Conservation (phyloP, 2,797 vertebrate genomes). For the Thalassophryne amazonica region DNA sequence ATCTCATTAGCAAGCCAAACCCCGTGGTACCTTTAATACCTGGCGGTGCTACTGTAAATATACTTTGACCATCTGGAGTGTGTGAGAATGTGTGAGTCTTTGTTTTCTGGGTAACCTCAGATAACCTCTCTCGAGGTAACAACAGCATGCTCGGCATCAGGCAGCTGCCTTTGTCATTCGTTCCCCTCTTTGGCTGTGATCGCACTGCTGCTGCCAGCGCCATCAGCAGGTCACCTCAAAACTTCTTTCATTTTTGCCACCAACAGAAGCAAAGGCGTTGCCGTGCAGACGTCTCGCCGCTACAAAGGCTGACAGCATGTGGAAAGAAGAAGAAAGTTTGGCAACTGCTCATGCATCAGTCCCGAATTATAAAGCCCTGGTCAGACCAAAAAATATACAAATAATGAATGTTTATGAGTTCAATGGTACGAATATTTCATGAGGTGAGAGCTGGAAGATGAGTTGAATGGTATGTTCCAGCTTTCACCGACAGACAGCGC, state of each 20-base stretch:
- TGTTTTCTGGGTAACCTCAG: conserved; percentile 24
- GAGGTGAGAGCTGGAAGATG: no score
- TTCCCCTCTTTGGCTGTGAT: not conserved
- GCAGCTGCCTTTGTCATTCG: conserved; percentile 43
- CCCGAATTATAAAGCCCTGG: no score
- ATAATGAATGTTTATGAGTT: no score
- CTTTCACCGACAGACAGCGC: no score
- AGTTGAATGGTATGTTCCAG: no score
- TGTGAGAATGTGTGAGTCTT: not conserved
- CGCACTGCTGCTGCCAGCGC: not conserved
- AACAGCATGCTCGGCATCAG: conserved; percentile 12
- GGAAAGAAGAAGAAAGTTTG: no score
- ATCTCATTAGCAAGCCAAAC: conserved; percentile 16
- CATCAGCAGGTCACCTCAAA: conserved; percentile 2
- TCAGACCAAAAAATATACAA: no score
- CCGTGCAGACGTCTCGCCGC: not conserved
- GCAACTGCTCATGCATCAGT: no score
- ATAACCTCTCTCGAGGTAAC: conserved; percentile 29
- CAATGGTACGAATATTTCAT: no score
- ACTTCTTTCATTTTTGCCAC: conserved; percentile 1
- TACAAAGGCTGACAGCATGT: no score
- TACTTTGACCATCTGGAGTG: conserved; percentile 37
- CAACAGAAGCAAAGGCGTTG: not conserved
- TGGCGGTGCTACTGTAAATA: conserved; percentile 30
- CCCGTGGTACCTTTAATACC: not conserved